Base-by-base conservation (phyloP, 2,888 invertebrate genomes). In the Apamea epomidion region DNA sequence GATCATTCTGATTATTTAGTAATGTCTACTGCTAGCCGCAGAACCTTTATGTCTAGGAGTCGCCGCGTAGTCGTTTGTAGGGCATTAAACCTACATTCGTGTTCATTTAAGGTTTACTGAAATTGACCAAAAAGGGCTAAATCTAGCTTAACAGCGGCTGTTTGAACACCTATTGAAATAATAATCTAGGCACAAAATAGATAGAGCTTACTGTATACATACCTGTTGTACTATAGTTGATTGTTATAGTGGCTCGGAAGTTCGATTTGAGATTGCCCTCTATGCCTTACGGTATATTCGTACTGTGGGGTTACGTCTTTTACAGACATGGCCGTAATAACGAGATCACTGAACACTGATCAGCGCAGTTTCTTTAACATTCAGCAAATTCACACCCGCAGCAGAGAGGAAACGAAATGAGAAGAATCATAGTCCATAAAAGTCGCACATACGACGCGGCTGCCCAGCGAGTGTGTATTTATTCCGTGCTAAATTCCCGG, bases 1-100 rank as follows among this genome's bases (percentile, higher is more conserved):
- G 79, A 87, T 88, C 67, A 88, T 88, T 87, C 78, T 88, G 88
- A 85, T 89, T 85, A 90, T 85, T 84, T 86, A 90, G 90, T 89
- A 89, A 88, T 88, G 83, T 84, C 82, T 65, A 72, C 71, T 62
- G 75, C 75, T 80, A 80, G 65, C 71, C 69, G 64, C 87, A 83
- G 85, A 80, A 74, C 58, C 21, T n/a, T 72, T 14, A 51, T n/a
- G 5, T 54, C 42, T 48, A 32, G 21, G 21, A 69, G n/a, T 14
- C 29, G 5, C 37, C 32, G 10, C 16, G 16, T 21, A 18, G 48
- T 69, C 32, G 18, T 7, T 45, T 21, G 12, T 21, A 32, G 5
- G 25, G 10, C 32, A 37, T 71, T 37, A 10, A 5, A 54, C 16
- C 32, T 18, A 32, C 32, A 45, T 60, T 73, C 42, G 0, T 67